Conservation (phyloP, 2,113 vertebrate species). For the Halcyon senegalensis region DNA sequence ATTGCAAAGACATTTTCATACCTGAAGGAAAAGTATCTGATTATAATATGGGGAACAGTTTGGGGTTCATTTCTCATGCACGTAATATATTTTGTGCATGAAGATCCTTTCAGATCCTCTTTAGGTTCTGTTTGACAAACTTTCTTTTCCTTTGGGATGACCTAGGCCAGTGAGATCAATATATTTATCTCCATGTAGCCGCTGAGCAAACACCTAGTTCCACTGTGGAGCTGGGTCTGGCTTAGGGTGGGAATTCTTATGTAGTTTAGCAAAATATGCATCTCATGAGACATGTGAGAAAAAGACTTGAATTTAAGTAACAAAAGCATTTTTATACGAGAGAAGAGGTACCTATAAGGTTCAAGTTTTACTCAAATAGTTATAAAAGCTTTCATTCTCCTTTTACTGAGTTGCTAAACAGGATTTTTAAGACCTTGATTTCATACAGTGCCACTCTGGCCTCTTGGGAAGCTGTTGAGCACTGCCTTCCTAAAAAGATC, state of each 20-base stretch:
- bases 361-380: not conserved
- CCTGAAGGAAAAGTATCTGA: not conserved
- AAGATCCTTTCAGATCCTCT: not conserved
- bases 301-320: not conserved
- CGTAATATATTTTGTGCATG: rapidly evolving
- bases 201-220: not conserved
- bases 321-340: not conserved
- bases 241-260: not conserved
- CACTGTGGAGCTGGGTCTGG: not conserved
- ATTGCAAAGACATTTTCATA: not conserved
- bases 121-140: not conserved
- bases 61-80: not conserved
- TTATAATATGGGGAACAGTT: not conserved
- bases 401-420: not conserved
- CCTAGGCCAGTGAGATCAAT: not conserved
- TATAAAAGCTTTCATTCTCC: not conserved
- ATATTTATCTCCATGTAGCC: not conserved
- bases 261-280: not conserved
- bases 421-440: not conserved
- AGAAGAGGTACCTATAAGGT: not conserved
- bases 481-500: not conserved
- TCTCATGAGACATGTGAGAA: not conserved
- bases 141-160: not conserved
- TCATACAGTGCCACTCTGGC: rapidly evolving
- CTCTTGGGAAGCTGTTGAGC: not conserved